These are phyloP conservation scores for Adelphocoris suturalis DNA, from an alignment of 2,888 invertebrate genomes.

Conservation along the genomic window DNA sequence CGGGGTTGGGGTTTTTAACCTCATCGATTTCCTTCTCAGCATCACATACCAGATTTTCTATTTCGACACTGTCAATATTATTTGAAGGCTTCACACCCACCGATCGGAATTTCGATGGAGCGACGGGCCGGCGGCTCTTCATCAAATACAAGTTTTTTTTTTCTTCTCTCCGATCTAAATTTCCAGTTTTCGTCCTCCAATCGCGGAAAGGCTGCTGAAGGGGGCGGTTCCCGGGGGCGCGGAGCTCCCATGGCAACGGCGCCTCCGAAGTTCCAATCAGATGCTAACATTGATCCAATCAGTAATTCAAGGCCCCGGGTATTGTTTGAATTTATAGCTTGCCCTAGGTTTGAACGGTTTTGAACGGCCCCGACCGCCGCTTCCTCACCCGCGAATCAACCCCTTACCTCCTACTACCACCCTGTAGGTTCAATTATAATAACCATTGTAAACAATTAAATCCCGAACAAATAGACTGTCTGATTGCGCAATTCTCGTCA, in stretches of 20 bases:
- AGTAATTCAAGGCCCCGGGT: slow-evolving; percentile 59
- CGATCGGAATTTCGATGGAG: background rate
- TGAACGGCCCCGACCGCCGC: background rate
- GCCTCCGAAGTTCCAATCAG: slow-evolving; percentile 68
- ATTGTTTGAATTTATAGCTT: slow-evolving; percentile 72
- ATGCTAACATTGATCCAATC: slow-evolving; percentile 72
- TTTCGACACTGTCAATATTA: background rate
- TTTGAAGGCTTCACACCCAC: slow-evolving; percentile 12
- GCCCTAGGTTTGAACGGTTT: slow-evolving; percentile 63
- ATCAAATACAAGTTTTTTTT: background rate
- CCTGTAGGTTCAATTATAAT: slow-evolving; percentile 3
- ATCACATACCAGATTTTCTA: background rate
- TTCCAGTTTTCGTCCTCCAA: slow-evolving; percentile 29
- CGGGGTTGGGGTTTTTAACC: too few species aligned
- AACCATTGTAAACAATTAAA: slow-evolving; percentile 60
- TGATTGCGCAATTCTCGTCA: slow-evolving; percentile 9
- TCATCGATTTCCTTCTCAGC: too few species aligned
- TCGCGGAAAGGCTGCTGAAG: background rate
- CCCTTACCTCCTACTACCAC: background rate
- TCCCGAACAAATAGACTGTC: slow-evolving; percentile 21
- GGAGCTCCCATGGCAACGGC: slow-evolving; percentile 57
- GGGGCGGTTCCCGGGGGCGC: slow-evolving; percentile 54
- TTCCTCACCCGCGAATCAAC: slow-evolving; percentile 33
- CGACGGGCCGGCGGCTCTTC: background rate
- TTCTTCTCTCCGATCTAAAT: background rate